Evolutionary conservation across 1,140 invertebrate species (phyloP).

Genomic region (Hypsibius dujardini): DNA sequence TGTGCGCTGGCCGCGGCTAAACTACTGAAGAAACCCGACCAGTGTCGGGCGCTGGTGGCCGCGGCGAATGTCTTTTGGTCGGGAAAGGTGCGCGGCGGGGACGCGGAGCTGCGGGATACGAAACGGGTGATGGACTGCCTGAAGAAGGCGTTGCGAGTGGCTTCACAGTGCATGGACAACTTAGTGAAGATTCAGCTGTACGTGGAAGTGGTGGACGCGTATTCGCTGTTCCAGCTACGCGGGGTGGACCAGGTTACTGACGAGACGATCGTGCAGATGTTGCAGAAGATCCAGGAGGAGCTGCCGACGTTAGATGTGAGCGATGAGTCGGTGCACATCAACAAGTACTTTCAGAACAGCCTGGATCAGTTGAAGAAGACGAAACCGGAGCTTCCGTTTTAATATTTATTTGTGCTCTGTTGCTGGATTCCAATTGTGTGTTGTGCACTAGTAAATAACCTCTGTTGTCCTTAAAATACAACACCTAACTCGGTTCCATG

Average conservation of each 20-base stretch:
- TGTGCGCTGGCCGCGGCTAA: conserved; percentile 83
- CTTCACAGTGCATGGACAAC: conserved; percentile 91
- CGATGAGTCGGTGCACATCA: conserved; percentile 87
- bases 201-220: conserved; percentile 81
- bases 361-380: conserved; percentile 51
- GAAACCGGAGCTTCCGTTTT: conserved; percentile 17
- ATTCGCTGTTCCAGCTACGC: conserved; percentile 82
- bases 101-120: conserved; percentile 61
- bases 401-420: conserved; percentile 1
- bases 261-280: conserved; percentile 62
- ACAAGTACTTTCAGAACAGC: conserved; percentile 77
- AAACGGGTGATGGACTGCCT: conserved; percentile 80
- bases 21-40: conserved; percentile 89
- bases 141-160: conserved; percentile 82
- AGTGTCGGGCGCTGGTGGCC: conserved; percentile 69
- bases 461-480: no score
- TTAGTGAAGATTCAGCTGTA: conserved; percentile 86
- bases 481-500: no score
- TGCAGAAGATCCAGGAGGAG: conserved; percentile 76
- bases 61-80: conserved; percentile 95
- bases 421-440: no score
- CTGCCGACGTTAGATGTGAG: conserved; percentile 74
- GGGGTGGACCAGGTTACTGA: conserved; percentile 63
- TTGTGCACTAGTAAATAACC: no score
- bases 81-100: conserved; percentile 50